phyloP scores from a whole-genome alignment of 2,113 vertebrate genomes.

The Dicerorhinus sumatrensis region DNA sequence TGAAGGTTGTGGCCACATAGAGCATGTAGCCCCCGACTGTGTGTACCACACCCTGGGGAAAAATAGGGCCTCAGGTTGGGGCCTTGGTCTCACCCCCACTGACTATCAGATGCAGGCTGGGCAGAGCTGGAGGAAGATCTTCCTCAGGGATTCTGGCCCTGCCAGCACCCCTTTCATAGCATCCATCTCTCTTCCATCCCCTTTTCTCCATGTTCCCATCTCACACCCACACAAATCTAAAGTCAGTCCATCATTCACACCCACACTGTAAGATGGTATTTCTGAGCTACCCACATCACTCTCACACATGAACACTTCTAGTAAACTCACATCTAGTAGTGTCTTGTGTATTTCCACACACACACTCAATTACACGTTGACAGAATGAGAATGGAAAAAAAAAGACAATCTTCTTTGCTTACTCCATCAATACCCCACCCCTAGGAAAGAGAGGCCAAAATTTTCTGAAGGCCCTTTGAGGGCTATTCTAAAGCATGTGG shows the following conservation, averaged over 20 bases:
- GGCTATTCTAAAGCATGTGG: neutral
- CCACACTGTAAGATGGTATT: neutral
- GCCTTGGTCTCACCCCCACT: neutral
- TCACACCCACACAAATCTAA: neutral
- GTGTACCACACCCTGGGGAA: constrained; percentile 94
- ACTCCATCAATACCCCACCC: neutral
- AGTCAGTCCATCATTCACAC: constrained; percentile 1
- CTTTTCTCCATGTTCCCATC: neutral
- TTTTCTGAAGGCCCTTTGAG: neutral
- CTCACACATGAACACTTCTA: neutral
- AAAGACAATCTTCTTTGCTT: neutral
- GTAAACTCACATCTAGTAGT: constrained; percentile 4
- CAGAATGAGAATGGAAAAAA: neutral
- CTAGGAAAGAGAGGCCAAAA: constrained; percentile 48
- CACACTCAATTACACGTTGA: neutral
- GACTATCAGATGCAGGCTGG: neutral
- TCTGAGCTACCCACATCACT: constrained; percentile 17
- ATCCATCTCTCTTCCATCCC: neutral
- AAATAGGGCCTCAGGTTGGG: constrained; percentile 51
- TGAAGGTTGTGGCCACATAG: constrained; percentile 95
- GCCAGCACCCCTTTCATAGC: neutral
- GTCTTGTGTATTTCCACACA: neutral
- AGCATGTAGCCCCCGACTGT: constrained; percentile 97
- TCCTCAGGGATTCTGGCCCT: constrained; percentile 17
- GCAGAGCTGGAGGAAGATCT: neutral